phyloP scores from a whole-genome alignment of 2,797 vertebrate genomes.

The Anguilla megastoma region DNA sequence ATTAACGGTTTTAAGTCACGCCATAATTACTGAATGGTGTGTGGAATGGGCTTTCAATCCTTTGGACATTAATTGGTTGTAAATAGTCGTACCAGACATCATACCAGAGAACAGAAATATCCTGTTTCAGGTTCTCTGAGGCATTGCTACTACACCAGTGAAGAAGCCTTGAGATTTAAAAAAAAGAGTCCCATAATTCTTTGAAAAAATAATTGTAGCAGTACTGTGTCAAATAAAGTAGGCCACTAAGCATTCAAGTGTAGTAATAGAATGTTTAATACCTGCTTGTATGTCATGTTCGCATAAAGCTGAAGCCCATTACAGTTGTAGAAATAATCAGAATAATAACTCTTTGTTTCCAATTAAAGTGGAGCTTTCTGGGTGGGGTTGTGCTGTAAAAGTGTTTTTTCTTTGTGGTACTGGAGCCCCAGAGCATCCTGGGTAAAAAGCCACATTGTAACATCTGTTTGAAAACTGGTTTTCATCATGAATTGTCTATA shows the following conservation, averaged over 20 bases:
- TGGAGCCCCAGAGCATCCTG: neutral
- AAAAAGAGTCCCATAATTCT: neutral
- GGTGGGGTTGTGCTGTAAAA: constrained; percentile 16
- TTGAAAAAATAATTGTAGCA: neutral
- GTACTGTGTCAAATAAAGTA: neutral
- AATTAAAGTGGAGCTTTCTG: constrained; percentile 33
- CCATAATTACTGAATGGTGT: neutral
- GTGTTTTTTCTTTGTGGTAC: neutral
- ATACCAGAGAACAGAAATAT: neutral
- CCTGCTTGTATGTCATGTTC: constrained; percentile 34
- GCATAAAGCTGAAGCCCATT: constrained; percentile 34
- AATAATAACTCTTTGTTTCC: constrained; percentile 35
- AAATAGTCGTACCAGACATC: neutral
- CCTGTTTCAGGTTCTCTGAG: neutral
- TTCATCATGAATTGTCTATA: constrained; percentile 11
- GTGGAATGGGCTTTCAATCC: neutral
- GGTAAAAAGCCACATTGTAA: constrained; percentile 4
- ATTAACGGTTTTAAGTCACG: neutral
- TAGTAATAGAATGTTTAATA: neutral
- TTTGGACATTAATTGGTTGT: neutral
- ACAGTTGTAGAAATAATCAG: constrained; percentile 35
- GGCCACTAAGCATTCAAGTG: neutral
- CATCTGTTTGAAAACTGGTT: constrained; percentile 14
- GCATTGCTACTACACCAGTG: neutral
- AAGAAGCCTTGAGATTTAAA: neutral